Evolutionary conservation across 2,797 vertebrate species (phyloP).

Genomic region (Apogon hyalosoma): DNA sequence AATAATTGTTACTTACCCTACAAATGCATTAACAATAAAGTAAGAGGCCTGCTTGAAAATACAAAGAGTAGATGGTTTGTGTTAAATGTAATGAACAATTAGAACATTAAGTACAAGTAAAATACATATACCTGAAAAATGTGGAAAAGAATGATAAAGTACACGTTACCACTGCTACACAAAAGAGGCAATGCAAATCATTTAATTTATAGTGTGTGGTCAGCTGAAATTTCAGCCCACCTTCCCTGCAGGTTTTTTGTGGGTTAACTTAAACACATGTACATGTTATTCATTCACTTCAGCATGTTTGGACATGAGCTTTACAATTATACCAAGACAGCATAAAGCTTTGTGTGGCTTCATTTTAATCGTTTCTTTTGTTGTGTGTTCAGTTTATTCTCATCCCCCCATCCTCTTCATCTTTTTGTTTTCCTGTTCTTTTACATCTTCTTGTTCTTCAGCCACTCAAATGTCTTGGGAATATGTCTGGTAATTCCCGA

Average conservation of each 20-base stretch:
- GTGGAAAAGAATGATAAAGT: no score
- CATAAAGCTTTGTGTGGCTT: slow-evolving; percentile 2
- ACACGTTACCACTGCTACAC: no score
- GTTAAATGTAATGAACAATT: no score
- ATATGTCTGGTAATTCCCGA: slow-evolving; percentile 68
- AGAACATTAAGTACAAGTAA: no score
- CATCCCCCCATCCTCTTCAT: slow-evolving; percentile 1
- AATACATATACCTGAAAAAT: no score
- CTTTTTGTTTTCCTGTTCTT: slow-evolving; percentile 15
- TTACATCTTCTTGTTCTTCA: slow-evolving; percentile 41
- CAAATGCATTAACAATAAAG: no score
- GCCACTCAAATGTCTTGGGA: slow-evolving; percentile 69
- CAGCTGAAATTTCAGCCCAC: no score
- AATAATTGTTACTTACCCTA: no score
- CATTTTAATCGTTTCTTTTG: slow-evolving; percentile 11
- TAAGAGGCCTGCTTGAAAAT: no score
- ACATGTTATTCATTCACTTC: neutral
- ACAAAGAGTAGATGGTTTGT: no score
- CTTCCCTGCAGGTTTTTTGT: neutral
- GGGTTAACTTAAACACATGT: neutral
- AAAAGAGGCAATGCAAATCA: no score
- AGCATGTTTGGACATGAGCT: slow-evolving; percentile 11
- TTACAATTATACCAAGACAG: slow-evolving; percentile 2
- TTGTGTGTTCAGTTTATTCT: neutral
- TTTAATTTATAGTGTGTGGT: no score